Percentiles rank a stretch among this genome's conserved stretches.
phyloP scores from a whole-genome alignment of 2,888 invertebrate species.

The Nycteola revayana region DNA sequence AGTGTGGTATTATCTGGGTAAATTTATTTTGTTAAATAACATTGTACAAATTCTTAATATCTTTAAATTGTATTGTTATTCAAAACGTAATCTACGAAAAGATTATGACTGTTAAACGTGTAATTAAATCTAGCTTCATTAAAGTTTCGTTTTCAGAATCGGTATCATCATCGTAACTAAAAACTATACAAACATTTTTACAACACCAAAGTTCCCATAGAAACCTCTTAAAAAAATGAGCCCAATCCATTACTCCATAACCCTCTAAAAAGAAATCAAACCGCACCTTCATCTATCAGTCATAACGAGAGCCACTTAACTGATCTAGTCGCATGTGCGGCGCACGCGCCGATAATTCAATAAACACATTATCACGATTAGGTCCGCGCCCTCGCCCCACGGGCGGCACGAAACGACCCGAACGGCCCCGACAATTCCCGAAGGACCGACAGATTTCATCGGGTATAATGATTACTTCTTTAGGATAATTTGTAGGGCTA shows the following conservation, averaged over 20 bases:
- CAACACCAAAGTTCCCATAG: too few species aligned
- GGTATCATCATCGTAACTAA: too few species aligned
- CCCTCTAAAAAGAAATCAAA: slow-evolving; percentile 31
- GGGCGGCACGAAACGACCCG: slow-evolving; percentile 42
- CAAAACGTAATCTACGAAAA: too few species aligned
- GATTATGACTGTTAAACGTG: too few species aligned
- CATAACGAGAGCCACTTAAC: slow-evolving; percentile 54
- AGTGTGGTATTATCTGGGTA: too few species aligned
- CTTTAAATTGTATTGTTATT: too few species aligned
- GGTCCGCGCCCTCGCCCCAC: slow-evolving; percentile 54
- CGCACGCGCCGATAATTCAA: slow-evolving; percentile 80
- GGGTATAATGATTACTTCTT: slow-evolving; percentile 65
- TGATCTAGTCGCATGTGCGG: slow-evolving; percentile 49
- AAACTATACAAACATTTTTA: too few species aligned
- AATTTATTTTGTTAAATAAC: too few species aligned
- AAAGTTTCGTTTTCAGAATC: too few species aligned
- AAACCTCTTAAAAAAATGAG: slow-evolving; percentile 8
- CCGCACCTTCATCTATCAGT: slow-evolving; percentile 42
- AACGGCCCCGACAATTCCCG: slow-evolving; percentile 51
- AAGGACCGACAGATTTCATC: slow-evolving; percentile 65
- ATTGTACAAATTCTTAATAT: too few species aligned
- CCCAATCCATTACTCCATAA: slow-evolving; percentile 26
- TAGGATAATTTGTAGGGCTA: slow-evolving; percentile 58
- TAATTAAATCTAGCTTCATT: too few species aligned
- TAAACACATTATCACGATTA: slow-evolving; percentile 82